Evolutionary conservation across 1,140 invertebrate genomes (phyloP), one percentile per base, ranked within the genome.

Genomic region (Drosophila pruinosa): DNA sequence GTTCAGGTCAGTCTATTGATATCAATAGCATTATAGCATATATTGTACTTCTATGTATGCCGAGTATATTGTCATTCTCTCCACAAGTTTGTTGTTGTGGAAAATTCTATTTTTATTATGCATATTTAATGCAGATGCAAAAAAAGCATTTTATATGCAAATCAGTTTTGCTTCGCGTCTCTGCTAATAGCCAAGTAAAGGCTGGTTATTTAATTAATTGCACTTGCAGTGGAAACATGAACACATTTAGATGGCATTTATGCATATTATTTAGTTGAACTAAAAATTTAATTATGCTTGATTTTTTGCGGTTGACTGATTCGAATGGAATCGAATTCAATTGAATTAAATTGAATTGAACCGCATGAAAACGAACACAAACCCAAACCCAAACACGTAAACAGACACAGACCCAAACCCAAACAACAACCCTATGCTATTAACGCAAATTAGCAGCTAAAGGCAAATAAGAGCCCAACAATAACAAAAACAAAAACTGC

Each of bases 71-170:
- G n/a, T n/a, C n/a, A n/a, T n/a, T n/a, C n/a, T n/a, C n/a, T n/a
- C n/a, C 19, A n/a, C 10, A 47, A 47, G n/a, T 14, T 22, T 47
- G 22, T 43, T 58, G 39, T 31, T 50, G 45, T 63, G 54, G 48
- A 52, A 86, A 86, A 83, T 83, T 82, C 54, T 68, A 77, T 78
- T 86, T 86, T 81, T 82, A 86, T 88, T 88, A 58, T 71, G 81
- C 81, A 86, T 86, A 78, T 77, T 81, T 69, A 85, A 88, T 81
- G 65, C 62, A 68, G 62, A 59, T 14, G 68, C 36, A 62, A 73
- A 67, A 76, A 70, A 56, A 14, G 7, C 54, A 70, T 43, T 64
- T 59, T 58, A 78, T 65, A 77, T 65, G 61, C 54, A 68, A 71
- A 82, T 73, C 71, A 43, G 57, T 64, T 45, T 47, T 54, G 24